Evolutionary conservation across 2,888 invertebrate genomes (phyloP), one percentile per base, ranked within the genome.

Genomic region (Auanema freiburgensis): DNA sequence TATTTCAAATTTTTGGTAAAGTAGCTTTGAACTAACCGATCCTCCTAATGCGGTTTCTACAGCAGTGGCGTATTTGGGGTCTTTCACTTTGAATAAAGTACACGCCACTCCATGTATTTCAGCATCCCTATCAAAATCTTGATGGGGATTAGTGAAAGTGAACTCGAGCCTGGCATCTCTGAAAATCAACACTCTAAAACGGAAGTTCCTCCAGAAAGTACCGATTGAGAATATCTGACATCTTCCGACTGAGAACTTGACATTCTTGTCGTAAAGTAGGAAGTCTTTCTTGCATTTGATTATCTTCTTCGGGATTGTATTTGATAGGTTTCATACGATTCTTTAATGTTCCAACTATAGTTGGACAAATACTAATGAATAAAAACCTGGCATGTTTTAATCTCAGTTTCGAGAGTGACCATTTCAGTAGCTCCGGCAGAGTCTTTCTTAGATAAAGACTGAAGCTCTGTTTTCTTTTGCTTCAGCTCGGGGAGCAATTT

Each of bases 11-110:
- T 6, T 5, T 10, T 3, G 6, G 16, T 18, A 5, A 46, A 46
- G 16, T 5, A 18, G 25, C 44, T 25, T n/a, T 2, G 21, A 24
- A 46, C 57, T 12, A 85, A 93, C 92, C 87, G 88, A 89, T 66
- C 90, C 91, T 3, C 93, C 93, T 16, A 92, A 92, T 10, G 90
- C 90, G 18, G 90, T 90, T 84, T 93, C 92, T 60, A 96, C 84
- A 1, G 95, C 95, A 52, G 90, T 89, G 58, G 90, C 90, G 81
- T 57, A 71, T 10, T 59, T 11, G 10, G 89, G 88, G 24, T 84
- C 85, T 60, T 87, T 88, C 0, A 94, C 88, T 43, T 88, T 87
- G 59, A 97, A 88, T 69, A 94, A 86, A 71, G 90, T 89, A 73
- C 91, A 91, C 0, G 93, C 89, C 25, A 91, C 88, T 16, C 95